Evolutionary conservation across 2,888 invertebrate genomes (phyloP).

Genomic region (Archaeoteleia sp.): DNA sequence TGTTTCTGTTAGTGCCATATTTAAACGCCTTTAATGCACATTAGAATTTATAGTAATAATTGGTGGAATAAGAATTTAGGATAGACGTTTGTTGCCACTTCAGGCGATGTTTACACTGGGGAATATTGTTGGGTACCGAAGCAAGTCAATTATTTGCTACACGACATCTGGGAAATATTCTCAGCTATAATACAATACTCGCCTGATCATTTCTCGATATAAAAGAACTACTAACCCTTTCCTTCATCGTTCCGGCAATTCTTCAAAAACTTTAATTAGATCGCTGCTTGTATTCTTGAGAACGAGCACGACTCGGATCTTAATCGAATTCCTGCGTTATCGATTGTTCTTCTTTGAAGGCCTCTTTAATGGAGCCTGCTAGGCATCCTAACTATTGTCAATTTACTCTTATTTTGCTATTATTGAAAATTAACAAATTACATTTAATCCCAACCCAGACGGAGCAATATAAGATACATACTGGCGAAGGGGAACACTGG

Average conservation of each 20-base stretch:
- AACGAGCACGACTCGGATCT: slow-evolving; percentile 22
- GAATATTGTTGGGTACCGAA: neutral
- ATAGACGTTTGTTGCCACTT: too few species aligned
- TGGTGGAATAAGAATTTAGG: too few species aligned
- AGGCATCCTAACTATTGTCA: neutral
- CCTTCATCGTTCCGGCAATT: slow-evolving; percentile 1
- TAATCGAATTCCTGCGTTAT: slow-evolving; percentile 32
- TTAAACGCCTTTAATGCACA: too few species aligned
- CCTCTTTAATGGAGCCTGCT: neutral
- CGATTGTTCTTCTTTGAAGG: slow-evolving; percentile 18
- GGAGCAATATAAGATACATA: too few species aligned
- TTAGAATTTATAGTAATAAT: too few species aligned
- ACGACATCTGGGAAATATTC: slow-evolving; percentile 10
- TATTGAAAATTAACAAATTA: slow-evolving; percentile 10
- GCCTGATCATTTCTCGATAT: slow-evolving; percentile 7
- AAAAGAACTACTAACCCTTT: slow-evolving; percentile 5
- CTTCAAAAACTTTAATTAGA: slow-evolving; percentile 32
- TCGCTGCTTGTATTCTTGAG: slow-evolving; percentile 22
- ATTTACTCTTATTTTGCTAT: neutral
- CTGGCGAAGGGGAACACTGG: too few species aligned
- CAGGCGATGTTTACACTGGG: neutral
- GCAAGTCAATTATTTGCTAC: slow-evolving; percentile 2
- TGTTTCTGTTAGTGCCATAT: too few species aligned
- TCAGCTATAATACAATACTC: slow-evolving; percentile 3
- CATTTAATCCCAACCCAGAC: too few species aligned